These are phyloP conservation scores for Etheostoma nigrum DNA, from an alignment of 2,797 vertebrate genomes.

Conservation along the genomic window DNA sequence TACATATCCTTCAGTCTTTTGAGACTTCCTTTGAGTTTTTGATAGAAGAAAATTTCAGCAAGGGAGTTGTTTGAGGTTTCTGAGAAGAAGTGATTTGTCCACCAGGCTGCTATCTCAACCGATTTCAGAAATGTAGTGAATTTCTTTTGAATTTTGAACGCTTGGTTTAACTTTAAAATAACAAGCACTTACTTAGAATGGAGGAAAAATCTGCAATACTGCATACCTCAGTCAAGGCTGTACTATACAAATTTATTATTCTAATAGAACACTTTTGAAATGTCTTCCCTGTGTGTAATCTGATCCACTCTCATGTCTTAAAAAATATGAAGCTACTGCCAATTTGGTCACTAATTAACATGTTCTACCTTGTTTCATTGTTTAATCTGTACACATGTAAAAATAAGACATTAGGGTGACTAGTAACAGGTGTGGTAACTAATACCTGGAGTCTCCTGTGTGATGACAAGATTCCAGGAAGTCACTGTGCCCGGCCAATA, in stretches of 20 bases:
- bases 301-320: neutral
- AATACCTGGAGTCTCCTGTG: neutral
- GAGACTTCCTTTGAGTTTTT: constrained; percentile 10
- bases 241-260: neutral
- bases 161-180: constrained; percentile 9
- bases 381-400: too few species aligned
- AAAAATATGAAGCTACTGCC: neutral
- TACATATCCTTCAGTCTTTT: constrained; percentile 8
- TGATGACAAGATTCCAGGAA: neutral
- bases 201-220: neutral
- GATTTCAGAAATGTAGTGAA: neutral
- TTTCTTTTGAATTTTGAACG: neutral
- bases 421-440: neutral
- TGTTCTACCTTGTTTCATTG: too few species aligned
- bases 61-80: neutral
- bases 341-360: neutral
- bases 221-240: neutral
- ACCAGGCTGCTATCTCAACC: neutral
- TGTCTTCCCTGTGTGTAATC: neutral
- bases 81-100: constrained; percentile 1
- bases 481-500: neutral
- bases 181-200: neutral
- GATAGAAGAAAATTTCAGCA: constrained; percentile 1
- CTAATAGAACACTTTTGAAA: neutral
- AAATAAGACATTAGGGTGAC: too few species aligned